A percentile compares a stretch with the other conserved stretches of the same genome.
Conservation (phyloP, 2,797 vertebrate genomes). For the Gallinago stenura region DNA sequence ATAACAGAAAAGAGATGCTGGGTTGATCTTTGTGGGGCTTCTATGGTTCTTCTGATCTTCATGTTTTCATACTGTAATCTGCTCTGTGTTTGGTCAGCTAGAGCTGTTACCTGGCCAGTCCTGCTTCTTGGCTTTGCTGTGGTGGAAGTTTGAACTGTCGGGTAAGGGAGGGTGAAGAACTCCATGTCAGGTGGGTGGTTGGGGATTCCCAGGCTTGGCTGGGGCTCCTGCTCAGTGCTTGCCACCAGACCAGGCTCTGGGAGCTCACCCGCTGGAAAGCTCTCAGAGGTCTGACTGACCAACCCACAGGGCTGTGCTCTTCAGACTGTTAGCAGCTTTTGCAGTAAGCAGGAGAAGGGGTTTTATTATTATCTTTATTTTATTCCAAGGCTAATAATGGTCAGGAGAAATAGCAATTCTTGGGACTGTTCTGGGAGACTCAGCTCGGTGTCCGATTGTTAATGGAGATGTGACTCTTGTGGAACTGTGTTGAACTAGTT, state of each 20-base stretch:
- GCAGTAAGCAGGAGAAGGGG: neutral
- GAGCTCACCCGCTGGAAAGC: neutral
- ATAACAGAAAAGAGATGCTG: neutral
- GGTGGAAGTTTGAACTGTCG: rapidly evolving
- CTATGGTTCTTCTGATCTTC: neutral
- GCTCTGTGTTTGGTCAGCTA: neutral
- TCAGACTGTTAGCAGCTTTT: neutral
- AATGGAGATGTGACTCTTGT: neutral
- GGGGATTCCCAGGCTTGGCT: neutral
- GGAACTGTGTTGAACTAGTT: neutral
- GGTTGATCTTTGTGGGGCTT: neutral
- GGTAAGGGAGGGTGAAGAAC: neutral
- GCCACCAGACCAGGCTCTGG: neutral
- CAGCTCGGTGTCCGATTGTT: neutral
- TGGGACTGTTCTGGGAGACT: neutral
- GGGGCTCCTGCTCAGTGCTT: neutral
- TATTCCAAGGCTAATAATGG: neutral
- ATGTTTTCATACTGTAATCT: neutral
- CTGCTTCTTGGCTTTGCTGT: neutral
- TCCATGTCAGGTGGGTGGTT: rapidly evolving
- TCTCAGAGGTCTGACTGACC: neutral
- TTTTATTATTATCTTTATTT: neutral
- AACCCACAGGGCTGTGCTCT: neutral
- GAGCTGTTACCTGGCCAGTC: neutral
- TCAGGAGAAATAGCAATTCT: neutral